Base-by-base conservation (phyloP, 2,888 invertebrate genomes). In the Latrodectus elegans region DNA sequence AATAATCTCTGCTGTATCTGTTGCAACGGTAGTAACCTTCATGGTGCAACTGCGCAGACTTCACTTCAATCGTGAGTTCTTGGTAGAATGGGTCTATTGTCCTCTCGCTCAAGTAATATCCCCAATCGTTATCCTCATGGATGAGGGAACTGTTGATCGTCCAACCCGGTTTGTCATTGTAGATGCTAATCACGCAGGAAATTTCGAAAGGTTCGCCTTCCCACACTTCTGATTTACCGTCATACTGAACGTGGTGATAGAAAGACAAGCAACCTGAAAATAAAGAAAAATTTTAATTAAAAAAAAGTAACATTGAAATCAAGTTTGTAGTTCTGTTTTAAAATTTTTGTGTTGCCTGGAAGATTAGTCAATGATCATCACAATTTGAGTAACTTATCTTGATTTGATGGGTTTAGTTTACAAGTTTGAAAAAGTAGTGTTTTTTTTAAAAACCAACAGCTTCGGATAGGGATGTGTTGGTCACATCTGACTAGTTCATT, bases 1-100 rank as follows among this genome's bases (percentile, higher is more conserved):
- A 84, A 22, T 52, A 84, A 52, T 88, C 88, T 51, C 88, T 84
- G 72, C 89, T 89, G 68, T 76, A 76, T 52, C 77, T 80, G 64
- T 82, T 87, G 49, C 89, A 89, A 26, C 85, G 55, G 22, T 86
- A 89, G 52, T 79, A 75, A 15, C 89, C 89, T 64, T 77, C 68
- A 51, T 89, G 89, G 12, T 78, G 73, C 0, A 84, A 38, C 10
- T 87, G 83, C 38, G 89, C 85, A 10, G 65, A 55, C 14, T 76
- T 8, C 15, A 84, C 86, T 3, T 38, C 9, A 6, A 89, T 80
- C 0, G n/a, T 72, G 65, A 80, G 8, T 17, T 84, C 76, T 9
- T 65, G 15, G 22, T 78, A 64, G 65, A 88, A 83, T 1, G 79
- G 22, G 10, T 78, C 75, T 10, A 52, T 38, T 8, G 49, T 17